Percentiles rank a stretch among this genome's conserved stretches.
phyloP scores from a whole-genome alignment of 2,888 invertebrate species.

The Chromoteleia sp. region DNA sequence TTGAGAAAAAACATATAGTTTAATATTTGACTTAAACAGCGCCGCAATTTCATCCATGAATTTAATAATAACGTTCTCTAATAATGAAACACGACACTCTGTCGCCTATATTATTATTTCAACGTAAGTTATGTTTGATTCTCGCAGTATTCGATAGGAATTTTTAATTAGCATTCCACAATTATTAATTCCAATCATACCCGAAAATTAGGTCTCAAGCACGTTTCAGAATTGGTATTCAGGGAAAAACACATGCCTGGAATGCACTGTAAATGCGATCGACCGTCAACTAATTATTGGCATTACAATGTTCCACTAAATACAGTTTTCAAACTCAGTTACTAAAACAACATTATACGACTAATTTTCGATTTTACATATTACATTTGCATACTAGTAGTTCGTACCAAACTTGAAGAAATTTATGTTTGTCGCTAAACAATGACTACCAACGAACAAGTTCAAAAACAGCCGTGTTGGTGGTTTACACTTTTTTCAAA shows the following conservation, averaged over 20 bases:
- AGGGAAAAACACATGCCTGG: slow-evolving; percentile 32
- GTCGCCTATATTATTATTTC: slow-evolving; percentile 12
- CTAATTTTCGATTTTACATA: slow-evolving; percentile 38
- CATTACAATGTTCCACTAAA: slow-evolving; percentile 24
- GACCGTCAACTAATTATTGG: slow-evolving; percentile 32
- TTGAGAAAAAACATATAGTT: too few species aligned
- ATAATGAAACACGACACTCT: not conserved
- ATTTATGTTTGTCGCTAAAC: slow-evolving; percentile 5
- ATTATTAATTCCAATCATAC: slow-evolving; percentile 38
- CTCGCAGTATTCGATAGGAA: slow-evolving; percentile 26
- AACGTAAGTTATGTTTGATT: slow-evolving; percentile 18
- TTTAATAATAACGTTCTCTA: not conserved
- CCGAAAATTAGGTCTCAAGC: slow-evolving; percentile 39
- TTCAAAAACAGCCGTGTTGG: too few species aligned
- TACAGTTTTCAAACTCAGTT: slow-evolving; percentile 45
- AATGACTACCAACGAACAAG: slow-evolving; percentile 5
- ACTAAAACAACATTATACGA: slow-evolving; percentile 50
- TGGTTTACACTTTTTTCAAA: too few species aligned
- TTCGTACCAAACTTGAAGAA: slow-evolving; percentile 26
- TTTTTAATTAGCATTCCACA: slow-evolving; percentile 49
- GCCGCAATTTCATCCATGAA: too few species aligned
- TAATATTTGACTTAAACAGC: too few species aligned
- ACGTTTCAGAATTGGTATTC: slow-evolving; percentile 4
- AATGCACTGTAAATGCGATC: slow-evolving; percentile 28
- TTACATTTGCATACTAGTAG: slow-evolving; percentile 24